Base-by-base conservation (phyloP, 2,888 invertebrate species). In the Eulithis prunata region DNA sequence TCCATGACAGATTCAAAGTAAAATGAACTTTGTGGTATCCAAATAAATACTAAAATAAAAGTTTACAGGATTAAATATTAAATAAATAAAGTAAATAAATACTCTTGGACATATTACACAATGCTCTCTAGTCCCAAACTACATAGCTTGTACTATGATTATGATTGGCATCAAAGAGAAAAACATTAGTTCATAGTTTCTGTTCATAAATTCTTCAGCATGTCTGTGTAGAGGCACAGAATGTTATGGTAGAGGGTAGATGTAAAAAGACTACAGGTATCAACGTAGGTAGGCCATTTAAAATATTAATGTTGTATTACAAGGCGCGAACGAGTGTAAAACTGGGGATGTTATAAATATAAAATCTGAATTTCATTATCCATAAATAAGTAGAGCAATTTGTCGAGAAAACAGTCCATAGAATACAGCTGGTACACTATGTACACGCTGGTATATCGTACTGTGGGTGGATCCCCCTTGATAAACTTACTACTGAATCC, bases 351-450 rank as follows among this genome's bases (percentile, higher is more conserved):
- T 85, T 86, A 84, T 84, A 83, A 83, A 85, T 86, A 84, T 84
- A 83, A 83, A 85, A 85, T 86, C 82, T 80, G 82, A 87, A 86
- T 85, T 86, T 86, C 83, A 86, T 86, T 87, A 85, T 80, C 82
- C 78, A 83, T 85, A 85, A 85, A 82, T 85, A 84, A 84, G 81
- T 85, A 82, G 80, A 74, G 75, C 81, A 84, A 86, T 86, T 86
- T 85, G 83, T 85, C 52, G 52, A 41, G 41, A 38, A 21, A 12
- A 55, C 51, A 52, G 62, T 14, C 12, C 7, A 56, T 13, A 36
- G 12, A 32, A 51, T 38, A 54, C 14, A 46, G 66, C 62, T 46
- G n/a, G 41, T 4, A 12, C 10, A 55, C 49, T 54, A 2, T 38
- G 21, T 21, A 21, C 21, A 21, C 21, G 21, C 21, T 21, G 21